Evolutionary conservation across 2,888 invertebrate species (phyloP).

Genomic region (Eristalis tenax): DNA sequence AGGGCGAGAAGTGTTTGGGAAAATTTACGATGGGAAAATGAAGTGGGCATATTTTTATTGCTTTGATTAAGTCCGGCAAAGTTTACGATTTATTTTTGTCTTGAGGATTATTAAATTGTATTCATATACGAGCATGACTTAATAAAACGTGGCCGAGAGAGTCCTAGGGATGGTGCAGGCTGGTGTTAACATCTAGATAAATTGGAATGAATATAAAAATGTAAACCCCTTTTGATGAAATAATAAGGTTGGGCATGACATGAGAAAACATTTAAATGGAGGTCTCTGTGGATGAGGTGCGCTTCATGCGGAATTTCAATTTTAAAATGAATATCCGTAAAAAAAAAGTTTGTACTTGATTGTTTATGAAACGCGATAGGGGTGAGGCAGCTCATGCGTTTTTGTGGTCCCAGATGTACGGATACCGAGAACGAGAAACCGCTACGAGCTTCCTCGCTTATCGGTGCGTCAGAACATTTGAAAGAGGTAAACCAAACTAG

Average conservation of each 20-base stretch:
- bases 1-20: slow-evolving; percentile 4
- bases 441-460: no score
- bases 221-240: slow-evolving; percentile 1
- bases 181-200: slow-evolving; percentile 35
- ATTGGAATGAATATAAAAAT: slow-evolving; percentile 31
- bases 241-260: background rate
- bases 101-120: slow-evolving; percentile 67
- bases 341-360: background rate
- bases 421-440: no score
- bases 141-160: background rate
- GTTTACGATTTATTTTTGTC: slow-evolving; percentile 64
- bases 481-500: no score
- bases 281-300: background rate
- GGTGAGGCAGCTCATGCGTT: no score
- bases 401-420: no score
- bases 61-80: slow-evolving; percentile 71
- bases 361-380: background rate
- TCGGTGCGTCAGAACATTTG: no score
- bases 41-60: slow-evolving; percentile 70
- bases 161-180: background rate
- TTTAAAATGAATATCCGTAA: background rate
- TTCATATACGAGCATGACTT: slow-evolving; percentile 3
- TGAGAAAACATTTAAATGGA: background rate
- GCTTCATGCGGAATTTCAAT: background rate
- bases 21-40: slow-evolving; percentile 70